A percentile compares a stretch with the other conserved stretches of the same genome.
Conservation (phyloP, 1,140 invertebrate species). For the Drosophila mayri region DNA sequence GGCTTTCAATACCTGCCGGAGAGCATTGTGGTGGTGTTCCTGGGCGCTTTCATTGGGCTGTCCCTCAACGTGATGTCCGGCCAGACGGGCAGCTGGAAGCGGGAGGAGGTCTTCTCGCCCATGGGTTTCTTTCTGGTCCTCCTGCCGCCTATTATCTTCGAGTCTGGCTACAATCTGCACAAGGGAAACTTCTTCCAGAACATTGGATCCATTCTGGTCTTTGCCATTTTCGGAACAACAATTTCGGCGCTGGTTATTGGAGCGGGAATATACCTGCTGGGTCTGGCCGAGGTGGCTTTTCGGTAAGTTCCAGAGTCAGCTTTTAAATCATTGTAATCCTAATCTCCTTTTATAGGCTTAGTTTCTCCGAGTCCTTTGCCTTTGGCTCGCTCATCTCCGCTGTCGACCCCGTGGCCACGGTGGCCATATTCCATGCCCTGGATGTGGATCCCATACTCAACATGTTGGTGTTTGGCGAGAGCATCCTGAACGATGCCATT, state of each 20-base stretch:
- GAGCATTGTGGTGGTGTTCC: slow-evolving; percentile 98
- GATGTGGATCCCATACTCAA: slow-evolving; percentile 98
- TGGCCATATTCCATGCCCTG: slow-evolving; percentile 98
- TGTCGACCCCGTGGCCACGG: slow-evolving; percentile 98
- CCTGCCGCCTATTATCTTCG: slow-evolving; percentile 99
- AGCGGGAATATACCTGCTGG: slow-evolving; percentile 97
- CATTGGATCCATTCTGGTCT: slow-evolving; percentile 96
- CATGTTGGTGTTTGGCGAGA: slow-evolving; percentile 99
- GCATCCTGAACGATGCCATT: slow-evolving; percentile 99
- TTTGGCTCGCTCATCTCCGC: slow-evolving; percentile 99
- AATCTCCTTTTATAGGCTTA: slow-evolving; percentile 43
- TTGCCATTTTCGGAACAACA: slow-evolving; percentile 98
- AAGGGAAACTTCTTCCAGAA: slow-evolving; percentile 99
- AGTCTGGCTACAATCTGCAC: slow-evolving; percentile 99
- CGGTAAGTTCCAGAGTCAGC: slow-evolving; percentile 64
- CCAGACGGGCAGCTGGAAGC: slow-evolving; percentile 96
- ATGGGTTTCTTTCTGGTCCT: slow-evolving; percentile 98
- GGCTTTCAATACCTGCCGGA: slow-evolving; percentile 99
- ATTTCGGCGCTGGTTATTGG: slow-evolving; percentile 97
- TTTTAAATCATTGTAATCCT: not conserved
- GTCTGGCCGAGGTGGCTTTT: slow-evolving; percentile 95
- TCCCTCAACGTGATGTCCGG: slow-evolving; percentile 96
- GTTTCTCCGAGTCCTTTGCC: slow-evolving; percentile 98
- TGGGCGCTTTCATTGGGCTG: slow-evolving; percentile 96
- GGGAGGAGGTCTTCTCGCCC: slow-evolving; percentile 98